Evolutionary conservation across 2,113 vertebrate species (phyloP), one percentile per base, ranked within the genome.

Genomic region (Callipepla squamata): DNA sequence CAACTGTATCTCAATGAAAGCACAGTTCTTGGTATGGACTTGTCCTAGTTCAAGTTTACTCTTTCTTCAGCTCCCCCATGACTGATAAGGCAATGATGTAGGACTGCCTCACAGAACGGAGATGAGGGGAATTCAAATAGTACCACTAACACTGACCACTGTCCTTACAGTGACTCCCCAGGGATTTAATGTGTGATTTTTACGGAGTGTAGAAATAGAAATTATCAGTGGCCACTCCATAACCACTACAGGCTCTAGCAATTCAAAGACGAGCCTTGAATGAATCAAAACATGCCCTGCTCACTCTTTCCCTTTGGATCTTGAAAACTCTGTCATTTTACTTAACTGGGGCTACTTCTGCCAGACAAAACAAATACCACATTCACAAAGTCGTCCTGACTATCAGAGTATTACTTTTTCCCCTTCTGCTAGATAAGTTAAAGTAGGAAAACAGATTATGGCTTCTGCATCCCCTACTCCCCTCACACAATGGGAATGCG

Each of bases 311-410:
- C 72, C 91, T 68, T 75, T 22, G 72, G 67, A 34, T 76, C 62
- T 68, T 67, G 70, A 93, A 79, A 73, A 75, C 73, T 76, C 65
- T 80, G 63, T 34, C 82, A 57, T 85, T 95, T 86, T 40, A 72
- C 16, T 89, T 90, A 95, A 96, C 73, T 82, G 82, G 36, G 51
- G 23, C 20, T 85, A 50, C 34, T 92, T 94, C 81, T 82, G 45
- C 44, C 51, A 90, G 93, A 81, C 94, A 93, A 95, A 96, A 94
- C 93, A 96, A 96, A 94, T 36, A 44, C 19, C 57, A 13, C 8
- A 6, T 88, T 91, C 81, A 88, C 48, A 92, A 80, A 89, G 44
- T 16, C 80, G 8, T 90, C 96, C 73, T 62, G 78, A 81, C 91
- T 89, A 23, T 89, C 76, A 65, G 40, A 48, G 57, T 78, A 89